Conservation (phyloP, 2,113 vertebrate species). For the Xiphophorus hellerii region DNA sequence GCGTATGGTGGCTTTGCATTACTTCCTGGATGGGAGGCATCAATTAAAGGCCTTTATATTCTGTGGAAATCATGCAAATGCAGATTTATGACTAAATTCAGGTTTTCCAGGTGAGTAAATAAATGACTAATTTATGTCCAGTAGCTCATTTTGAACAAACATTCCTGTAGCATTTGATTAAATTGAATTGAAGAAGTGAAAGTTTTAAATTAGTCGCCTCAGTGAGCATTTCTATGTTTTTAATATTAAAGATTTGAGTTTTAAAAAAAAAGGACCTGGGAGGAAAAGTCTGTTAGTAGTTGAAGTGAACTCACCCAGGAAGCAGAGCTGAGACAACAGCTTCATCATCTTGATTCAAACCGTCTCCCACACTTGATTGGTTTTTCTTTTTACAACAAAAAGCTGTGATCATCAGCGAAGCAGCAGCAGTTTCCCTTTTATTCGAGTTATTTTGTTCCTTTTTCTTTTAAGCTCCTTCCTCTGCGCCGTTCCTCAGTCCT, state of each 20-base stretch:
- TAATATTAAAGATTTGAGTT: neutral
- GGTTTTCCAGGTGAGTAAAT: neutral
- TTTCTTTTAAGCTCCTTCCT: neutral
- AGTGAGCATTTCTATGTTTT: neutral
- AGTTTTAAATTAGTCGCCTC: neutral
- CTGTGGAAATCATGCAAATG: neutral
- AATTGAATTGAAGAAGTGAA: neutral
- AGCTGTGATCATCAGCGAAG: neutral
- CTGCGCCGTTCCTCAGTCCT: slow-evolving; percentile 6
- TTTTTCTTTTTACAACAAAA: neutral
- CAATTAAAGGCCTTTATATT: neutral
- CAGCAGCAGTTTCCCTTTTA: neutral
- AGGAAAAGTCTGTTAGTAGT: neutral
- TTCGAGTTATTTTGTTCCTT: slow-evolving; percentile 11
- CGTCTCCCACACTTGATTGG: neutral
- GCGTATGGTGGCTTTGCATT: neutral
- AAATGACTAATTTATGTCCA: neutral
- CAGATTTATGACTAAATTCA: neutral
- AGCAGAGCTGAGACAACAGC: slow-evolving; percentile 15
- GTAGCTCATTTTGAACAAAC: neutral
- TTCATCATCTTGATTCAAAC: slow-evolving; percentile 8
- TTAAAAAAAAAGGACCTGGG: neutral
- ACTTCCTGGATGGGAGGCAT: slow-evolving; percentile 28
- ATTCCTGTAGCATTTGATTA: fast-evolving
- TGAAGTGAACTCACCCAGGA: slow-evolving; percentile 57